Percentiles rank a stretch among this genome's conserved stretches.
Conservation (phyloP, 2,113 vertebrate species). For the Calidris pugnax region DNA sequence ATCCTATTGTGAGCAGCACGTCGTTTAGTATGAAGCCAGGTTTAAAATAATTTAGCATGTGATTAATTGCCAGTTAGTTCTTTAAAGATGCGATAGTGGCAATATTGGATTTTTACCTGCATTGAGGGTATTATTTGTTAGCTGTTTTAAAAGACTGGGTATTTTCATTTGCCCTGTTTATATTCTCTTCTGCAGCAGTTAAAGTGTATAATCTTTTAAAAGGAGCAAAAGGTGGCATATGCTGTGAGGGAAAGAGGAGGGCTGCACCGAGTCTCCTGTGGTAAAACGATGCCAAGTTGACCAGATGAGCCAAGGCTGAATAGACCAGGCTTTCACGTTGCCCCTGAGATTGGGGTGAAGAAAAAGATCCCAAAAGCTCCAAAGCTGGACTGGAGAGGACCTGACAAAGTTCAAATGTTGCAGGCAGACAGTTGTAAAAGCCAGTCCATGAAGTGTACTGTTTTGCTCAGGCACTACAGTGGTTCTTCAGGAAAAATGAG, state of each 20-base stretch:
- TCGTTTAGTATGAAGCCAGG: not conserved
- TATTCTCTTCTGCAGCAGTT: not conserved
- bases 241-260: not conserved
- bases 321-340: not conserved
- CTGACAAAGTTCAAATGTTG: not conserved
- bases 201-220: not conserved
- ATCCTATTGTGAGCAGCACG: not conserved
- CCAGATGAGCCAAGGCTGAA: not conserved
- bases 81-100: not conserved
- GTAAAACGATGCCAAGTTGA: not conserved
- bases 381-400: no score
- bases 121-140: not conserved
- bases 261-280: not conserved
- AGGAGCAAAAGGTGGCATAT: not conserved
- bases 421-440: not conserved
- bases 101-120: not conserved
- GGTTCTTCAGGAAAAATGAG: not conserved
- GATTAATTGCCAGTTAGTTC: not conserved
- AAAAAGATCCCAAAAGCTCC: not conserved
- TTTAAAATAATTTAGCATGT: not conserved
- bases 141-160: not conserved
- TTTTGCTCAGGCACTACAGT: not conserved
- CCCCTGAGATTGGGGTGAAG: not conserved
- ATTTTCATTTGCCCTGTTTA: not conserved
- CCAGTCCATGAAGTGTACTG: fast-evolving